Percentiles rank a stretch among this genome's conserved stretches.
These are phyloP conservation scores for Myanophis thanlyinensis DNA, from an alignment of 2,113 vertebrate genomes.

Conservation along the genomic window DNA sequence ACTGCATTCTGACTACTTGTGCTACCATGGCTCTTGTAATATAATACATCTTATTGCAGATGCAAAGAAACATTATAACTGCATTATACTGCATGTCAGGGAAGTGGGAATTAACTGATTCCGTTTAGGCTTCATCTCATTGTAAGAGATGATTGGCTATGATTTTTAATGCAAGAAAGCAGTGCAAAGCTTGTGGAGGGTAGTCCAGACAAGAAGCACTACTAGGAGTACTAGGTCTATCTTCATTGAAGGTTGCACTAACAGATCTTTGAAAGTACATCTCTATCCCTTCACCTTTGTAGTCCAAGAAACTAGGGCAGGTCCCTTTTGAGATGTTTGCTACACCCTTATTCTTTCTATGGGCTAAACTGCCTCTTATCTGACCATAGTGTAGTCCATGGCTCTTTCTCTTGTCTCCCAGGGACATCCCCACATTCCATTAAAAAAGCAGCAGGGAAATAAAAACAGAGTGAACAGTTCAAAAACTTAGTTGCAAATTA, in stretches of 20 bases:
- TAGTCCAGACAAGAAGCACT: background rate
- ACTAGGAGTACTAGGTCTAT: background rate
- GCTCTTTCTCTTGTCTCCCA: background rate
- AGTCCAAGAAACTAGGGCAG: background rate
- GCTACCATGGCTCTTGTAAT: background rate
- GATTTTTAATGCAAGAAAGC: background rate
- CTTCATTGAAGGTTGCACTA: background rate
- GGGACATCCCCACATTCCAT: background rate
- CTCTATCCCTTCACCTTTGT: background rate
- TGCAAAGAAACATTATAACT: background rate
- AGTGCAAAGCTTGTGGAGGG: background rate
- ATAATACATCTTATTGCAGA: background rate
- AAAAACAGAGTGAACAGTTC: background rate
- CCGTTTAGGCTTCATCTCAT: background rate
- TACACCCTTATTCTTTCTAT: background rate
- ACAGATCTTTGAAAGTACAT: background rate
- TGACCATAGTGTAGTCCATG: background rate
- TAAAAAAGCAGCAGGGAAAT: background rate
- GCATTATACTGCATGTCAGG: background rate
- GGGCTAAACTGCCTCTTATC: background rate
- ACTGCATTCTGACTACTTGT: background rate
- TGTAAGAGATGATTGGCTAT: no score
- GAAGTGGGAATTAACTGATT: background rate
- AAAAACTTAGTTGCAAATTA: background rate
- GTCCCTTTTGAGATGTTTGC: background rate